phyloP scores from a whole-genome alignment of 2,113 vertebrate genomes.

The Neoarius graeffei region DNA sequence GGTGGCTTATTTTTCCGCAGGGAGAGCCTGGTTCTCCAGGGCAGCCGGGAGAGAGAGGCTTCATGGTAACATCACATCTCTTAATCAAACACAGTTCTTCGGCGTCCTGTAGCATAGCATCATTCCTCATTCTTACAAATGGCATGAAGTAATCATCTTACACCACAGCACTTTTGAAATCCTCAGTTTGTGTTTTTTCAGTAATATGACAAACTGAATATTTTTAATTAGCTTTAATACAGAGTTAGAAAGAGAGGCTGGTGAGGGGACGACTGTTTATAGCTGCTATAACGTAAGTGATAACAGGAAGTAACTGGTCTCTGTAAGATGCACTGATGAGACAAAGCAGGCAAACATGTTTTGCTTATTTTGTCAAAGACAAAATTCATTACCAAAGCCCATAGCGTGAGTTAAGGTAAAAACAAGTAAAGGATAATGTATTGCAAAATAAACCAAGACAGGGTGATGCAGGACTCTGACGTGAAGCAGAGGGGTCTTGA shows the following conservation, averaged over 20 bases:
- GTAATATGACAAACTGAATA: background rate
- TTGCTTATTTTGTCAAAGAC: background rate
- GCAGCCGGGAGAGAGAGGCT: constrained; percentile 79
- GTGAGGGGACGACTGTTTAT: background rate
- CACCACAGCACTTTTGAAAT: background rate
- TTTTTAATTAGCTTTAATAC: background rate
- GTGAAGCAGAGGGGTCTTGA: no score
- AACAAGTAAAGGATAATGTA: no score
- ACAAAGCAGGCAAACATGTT: background rate
- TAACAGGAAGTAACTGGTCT: background rate
- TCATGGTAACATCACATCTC: constrained; percentile 67
- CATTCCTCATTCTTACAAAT: background rate
- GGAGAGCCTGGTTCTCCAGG: constrained; percentile 78
- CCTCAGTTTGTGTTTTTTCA: background rate
- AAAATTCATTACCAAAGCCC: background rate
- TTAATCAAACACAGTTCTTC: background rate
- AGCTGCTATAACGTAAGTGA: background rate
- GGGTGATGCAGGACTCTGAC: no score
- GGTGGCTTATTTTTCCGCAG: constrained; percentile 61
- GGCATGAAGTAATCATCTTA: background rate
- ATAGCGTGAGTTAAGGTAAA: background rate
- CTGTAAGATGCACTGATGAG: background rate
- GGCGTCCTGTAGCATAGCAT: background rate
- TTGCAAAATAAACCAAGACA: no score
- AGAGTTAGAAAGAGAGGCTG: background rate